phyloP scores from a whole-genome alignment of 2,797 vertebrate genomes.

The Gallirallus australis region DNA sequence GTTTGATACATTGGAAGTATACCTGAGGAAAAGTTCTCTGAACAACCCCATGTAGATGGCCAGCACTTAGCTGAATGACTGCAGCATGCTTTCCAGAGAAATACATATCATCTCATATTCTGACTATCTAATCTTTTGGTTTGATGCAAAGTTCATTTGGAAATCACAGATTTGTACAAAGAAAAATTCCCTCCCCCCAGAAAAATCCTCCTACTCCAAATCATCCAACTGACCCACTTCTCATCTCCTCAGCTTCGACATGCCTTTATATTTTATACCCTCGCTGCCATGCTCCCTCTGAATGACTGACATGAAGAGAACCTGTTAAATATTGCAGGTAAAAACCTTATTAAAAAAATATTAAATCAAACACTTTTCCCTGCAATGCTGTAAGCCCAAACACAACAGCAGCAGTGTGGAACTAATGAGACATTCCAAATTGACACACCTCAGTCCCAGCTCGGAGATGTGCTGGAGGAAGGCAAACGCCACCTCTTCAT shows the following conservation, averaged over 20 bases:
- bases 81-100: not conserved
- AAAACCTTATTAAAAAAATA: constrained; percentile 48
- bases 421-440: not conserved
- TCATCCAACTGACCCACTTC: constrained; percentile 14
- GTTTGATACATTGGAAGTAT: not conserved
- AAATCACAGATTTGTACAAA: not conserved
- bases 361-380: not conserved
- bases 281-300: not conserved
- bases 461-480: not conserved
- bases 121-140: not conserved
- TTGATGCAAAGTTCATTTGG: not conserved
- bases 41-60: not conserved
- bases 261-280: not conserved
- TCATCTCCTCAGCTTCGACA: not conserved
- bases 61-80: not conserved
- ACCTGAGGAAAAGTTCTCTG: not conserved
- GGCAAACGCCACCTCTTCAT: not conserved
- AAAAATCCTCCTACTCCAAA: not conserved
- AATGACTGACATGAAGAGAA: constrained; percentile 32
- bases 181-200: not conserved
- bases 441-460: not conserved
- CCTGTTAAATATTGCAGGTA: constrained; percentile 45
- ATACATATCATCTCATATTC: not conserved
- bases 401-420: not conserved
- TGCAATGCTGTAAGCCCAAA: not conserved